A percentile compares a stretch with the other conserved stretches of the same genome.
phyloP scores from a whole-genome alignment of 2,113 vertebrate genomes.

The Clarias batrachus region DNA sequence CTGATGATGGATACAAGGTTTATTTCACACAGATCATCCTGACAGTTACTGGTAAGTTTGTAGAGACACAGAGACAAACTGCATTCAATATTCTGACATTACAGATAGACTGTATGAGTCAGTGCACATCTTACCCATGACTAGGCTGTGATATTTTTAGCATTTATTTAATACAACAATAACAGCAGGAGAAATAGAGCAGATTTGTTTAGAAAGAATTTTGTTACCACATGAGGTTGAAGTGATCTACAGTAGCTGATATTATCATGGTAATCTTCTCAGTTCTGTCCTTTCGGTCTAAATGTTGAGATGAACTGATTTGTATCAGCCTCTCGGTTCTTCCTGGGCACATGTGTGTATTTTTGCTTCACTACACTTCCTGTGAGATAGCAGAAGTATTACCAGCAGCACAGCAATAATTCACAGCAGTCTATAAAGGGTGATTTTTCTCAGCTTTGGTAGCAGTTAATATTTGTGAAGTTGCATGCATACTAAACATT shows the following conservation, averaged over 20 bases:
- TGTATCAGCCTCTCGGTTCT: no score
- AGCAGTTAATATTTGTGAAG: neutral
- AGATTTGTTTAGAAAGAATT: no score
- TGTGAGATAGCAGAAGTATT: neutral
- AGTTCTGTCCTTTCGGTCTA: no score
- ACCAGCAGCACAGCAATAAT: neutral
- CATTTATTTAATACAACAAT: neutral
- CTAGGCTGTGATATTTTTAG: neutral
- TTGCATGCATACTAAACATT: neutral
- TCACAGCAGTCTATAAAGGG: no score
- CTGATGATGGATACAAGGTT: neutral
- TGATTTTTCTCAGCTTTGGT: no score
- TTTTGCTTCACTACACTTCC: neutral
- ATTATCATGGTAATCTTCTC: no score
- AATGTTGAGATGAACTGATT: no score
- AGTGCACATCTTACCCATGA: neutral
- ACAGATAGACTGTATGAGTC: neutral
- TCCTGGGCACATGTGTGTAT: neutral
- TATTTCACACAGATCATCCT: conserved; percentile 11
- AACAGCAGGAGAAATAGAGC: neutral
- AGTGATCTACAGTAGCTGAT: no score
- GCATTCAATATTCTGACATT: neutral
- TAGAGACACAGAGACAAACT: neutral
- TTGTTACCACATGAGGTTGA: neutral
- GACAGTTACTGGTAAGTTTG: conserved; percentile 28